A percentile compares a stretch with the other conserved stretches of the same genome.
Evolutionary conservation across 2,797 vertebrate species (phyloP).

Genomic region (Mormyrus proboscirostris): DNA sequence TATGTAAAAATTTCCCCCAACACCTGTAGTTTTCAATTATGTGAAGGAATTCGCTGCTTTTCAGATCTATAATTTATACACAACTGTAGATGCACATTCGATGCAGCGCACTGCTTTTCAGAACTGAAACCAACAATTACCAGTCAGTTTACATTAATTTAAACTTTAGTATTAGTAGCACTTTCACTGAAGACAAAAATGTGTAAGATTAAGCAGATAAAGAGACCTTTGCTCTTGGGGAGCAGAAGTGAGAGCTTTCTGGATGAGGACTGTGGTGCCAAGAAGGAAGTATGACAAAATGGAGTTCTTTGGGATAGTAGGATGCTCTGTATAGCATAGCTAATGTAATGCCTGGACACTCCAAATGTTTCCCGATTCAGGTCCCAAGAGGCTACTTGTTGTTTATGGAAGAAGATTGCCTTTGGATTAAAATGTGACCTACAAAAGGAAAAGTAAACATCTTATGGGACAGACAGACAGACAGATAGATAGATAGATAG

Average conservation of each 20-base stretch:
- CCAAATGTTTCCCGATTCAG: not conserved
- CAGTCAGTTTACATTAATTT: not conserved
- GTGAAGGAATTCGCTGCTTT: constrained; percentile 31
- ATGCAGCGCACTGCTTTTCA: not conserved
- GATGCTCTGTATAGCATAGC: not conserved
- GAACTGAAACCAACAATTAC: not conserved
- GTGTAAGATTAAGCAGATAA: not conserved
- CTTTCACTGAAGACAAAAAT: not conserved
- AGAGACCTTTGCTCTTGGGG: not conserved
- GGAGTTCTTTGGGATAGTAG: not conserved
- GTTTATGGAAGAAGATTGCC: not conserved
- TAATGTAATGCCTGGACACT: not conserved
- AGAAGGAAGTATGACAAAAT: not conserved
- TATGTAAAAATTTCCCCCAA: constrained; percentile 31
- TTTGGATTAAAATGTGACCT: not conserved
- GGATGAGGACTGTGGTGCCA: not conserved
- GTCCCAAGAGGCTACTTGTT: not conserved
- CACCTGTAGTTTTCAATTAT: constrained; percentile 46
- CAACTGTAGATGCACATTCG: constrained; percentile 32
- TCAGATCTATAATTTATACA: constrained; percentile 43
- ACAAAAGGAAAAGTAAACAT: not conserved
- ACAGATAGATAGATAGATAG: not conserved
- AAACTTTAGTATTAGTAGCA: not conserved
- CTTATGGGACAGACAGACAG: not conserved
- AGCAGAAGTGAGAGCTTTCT: not conserved